These are phyloP conservation scores for Anthophora plumipes DNA, from an alignment of 2,888 invertebrate species.

Conservation along the genomic window DNA sequence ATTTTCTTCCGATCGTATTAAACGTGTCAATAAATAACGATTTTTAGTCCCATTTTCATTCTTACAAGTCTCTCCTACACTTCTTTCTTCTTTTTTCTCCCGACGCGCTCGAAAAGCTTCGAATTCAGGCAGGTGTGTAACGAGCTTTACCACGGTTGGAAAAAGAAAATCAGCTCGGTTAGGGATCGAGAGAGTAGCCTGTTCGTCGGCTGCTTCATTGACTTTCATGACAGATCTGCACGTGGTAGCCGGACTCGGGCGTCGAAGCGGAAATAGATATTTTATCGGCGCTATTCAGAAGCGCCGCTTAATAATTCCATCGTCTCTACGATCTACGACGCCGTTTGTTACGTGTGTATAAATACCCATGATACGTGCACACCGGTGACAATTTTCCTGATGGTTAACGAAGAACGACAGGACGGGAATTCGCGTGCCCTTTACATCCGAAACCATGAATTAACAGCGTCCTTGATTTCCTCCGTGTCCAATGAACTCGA, in stretches of 20 bases:
- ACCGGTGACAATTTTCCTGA: constrained; percentile 32
- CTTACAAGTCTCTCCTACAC: too few species aligned
- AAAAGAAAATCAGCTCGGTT: constrained; percentile 21
- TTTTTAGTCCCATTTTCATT: not conserved
- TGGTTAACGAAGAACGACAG: constrained; percentile 67
- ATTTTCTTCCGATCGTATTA: not conserved
- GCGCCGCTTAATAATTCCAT: constrained; percentile 49
- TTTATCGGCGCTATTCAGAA: constrained; percentile 53
- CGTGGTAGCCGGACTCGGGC: constrained; percentile 27
- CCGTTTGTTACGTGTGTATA: not conserved
- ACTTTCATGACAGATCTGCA: constrained; percentile 66
- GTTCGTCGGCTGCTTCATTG: constrained; percentile 63
- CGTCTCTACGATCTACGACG: not conserved
- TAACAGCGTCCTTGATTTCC: constrained; percentile 46
- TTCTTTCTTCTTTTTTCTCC: not conserved
- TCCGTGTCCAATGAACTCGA: constrained; percentile 18
- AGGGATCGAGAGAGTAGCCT: constrained; percentile 24
- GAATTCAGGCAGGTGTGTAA: constrained; percentile 19
- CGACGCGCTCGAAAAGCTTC: not conserved
- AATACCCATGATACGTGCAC: too few species aligned
- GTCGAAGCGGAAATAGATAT: constrained; percentile 63
- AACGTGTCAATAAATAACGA: too few species aligned
- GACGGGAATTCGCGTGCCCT: constrained; percentile 26
- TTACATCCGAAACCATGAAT: constrained; percentile 43
- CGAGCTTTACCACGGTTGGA: not conserved